phyloP scores from a whole-genome alignment of 2,797 vertebrate genomes.

The Chlorospingus flavigularis region DNA sequence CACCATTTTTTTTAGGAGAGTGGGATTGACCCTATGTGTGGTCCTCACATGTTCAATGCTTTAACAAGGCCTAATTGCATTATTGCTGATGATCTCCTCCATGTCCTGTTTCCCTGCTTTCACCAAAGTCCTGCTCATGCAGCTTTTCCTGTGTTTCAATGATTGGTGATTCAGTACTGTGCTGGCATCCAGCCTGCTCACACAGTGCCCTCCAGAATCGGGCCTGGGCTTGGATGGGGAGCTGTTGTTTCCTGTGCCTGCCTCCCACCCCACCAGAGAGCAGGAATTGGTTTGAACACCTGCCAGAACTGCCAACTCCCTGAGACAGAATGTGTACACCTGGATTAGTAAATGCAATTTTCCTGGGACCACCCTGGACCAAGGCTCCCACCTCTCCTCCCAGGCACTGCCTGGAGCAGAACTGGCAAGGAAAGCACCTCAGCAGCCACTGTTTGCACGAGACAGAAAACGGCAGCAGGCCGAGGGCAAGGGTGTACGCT shows the following conservation, averaged over 20 bases:
- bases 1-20: neutral
- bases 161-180: neutral
- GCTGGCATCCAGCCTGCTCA: neutral
- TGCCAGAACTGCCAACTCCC: neutral
- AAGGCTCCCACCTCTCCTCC: neutral
- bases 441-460: rapidly evolving
- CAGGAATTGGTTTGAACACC: neutral
- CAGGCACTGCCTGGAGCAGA: neutral
- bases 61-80: neutral
- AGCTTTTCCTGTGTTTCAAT: neutral
- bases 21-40: neutral
- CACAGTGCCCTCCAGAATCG: neutral
- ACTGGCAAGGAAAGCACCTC: neutral
- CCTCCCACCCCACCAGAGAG: neutral
- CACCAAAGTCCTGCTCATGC: neutral
- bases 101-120: neutral
- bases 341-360: neutral
- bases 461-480: neutral
- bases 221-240: neutral
- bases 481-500: rapidly evolving
- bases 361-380: neutral
- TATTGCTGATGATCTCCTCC: neutral
- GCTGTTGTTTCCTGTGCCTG: neutral
- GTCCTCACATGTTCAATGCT: neutral
- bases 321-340: rapidly evolving